phyloP scores from a whole-genome alignment of 1,140 invertebrate genomes.

The Polypedilum vanderplanki region DNA sequence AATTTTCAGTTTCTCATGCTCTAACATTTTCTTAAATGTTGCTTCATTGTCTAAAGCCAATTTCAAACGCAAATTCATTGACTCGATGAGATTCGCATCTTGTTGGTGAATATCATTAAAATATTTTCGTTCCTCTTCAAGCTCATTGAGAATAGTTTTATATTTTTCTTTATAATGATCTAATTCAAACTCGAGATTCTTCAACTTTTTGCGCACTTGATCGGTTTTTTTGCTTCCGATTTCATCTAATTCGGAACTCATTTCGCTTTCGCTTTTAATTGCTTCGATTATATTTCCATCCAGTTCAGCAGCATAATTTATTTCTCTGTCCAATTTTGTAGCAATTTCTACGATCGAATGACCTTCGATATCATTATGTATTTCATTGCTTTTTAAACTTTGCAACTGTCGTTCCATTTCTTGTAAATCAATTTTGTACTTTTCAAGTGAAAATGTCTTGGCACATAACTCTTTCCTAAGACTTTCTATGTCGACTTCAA shows the following conservation, averaged over 20 bases:
- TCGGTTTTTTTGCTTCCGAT: constrained; percentile 39
- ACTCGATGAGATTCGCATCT: constrained; percentile 55
- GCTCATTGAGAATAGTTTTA: constrained; percentile 8
- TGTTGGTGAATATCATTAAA: constrained; percentile 49
- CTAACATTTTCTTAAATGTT: constrained; percentile 52
- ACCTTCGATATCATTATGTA: constrained; percentile 34
- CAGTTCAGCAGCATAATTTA: constrained; percentile 52
- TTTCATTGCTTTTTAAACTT: constrained; percentile 33
- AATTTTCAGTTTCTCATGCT: constrained; percentile 48
- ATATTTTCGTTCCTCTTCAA: constrained; percentile 46
- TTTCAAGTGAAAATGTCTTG: constrained; percentile 18
- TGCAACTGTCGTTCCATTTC: constrained; percentile 29
- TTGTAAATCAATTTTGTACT: constrained; percentile 20
- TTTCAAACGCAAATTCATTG: constrained; percentile 54
- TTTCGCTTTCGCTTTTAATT: constrained; percentile 46
- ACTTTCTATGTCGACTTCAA: not conserved
- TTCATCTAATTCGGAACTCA: constrained; percentile 45
- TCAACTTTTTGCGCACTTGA: constrained; percentile 40
- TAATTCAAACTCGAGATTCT: constrained; percentile 40
- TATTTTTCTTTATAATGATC: constrained; percentile 5
- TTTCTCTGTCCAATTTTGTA: constrained; percentile 50
- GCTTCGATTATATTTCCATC: constrained; percentile 52
- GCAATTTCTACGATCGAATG: constrained; percentile 51
- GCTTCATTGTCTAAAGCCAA: constrained; percentile 53
- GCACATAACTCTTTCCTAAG: not conserved